Percentiles rank a stretch among this genome's conserved stretches.
Conservation (phyloP, 2,797 vertebrate species). For the Aotus griseimembra region DNA sequence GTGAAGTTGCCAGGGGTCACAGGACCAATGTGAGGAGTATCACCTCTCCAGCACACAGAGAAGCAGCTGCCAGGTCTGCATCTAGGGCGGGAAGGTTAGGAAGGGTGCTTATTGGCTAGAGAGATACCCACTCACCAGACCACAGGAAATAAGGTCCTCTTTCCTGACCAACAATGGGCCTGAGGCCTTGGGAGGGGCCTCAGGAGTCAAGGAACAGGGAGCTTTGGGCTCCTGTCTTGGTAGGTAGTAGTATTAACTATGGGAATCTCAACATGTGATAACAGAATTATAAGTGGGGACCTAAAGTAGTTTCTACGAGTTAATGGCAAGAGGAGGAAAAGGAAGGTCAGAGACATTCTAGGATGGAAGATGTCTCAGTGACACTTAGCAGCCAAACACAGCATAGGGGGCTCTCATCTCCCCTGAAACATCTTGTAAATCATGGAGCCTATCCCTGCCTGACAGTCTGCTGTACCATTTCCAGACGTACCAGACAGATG, state of each 20-base stretch:
- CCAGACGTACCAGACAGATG: neutral
- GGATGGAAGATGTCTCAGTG: neutral
- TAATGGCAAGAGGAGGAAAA: neutral
- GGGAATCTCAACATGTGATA: slow-evolving; percentile 20
- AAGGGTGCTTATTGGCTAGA: neutral
- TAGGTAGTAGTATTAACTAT: neutral
- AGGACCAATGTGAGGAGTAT: neutral
- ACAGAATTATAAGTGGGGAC: slow-evolving; percentile 28
- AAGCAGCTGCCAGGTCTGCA: neutral
- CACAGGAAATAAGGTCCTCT: neutral
- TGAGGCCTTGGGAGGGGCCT: neutral
- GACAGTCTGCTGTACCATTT: neutral
- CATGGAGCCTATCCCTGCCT: neutral
- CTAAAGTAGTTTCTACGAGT: neutral
- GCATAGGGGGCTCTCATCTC: neutral
- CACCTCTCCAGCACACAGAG: neutral
- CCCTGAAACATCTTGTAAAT: neutral
- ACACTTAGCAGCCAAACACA: neutral
- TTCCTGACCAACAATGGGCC: neutral
- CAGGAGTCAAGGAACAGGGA: neutral
- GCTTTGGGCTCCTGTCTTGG: neutral
- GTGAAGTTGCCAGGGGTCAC: neutral
- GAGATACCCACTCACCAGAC: neutral
- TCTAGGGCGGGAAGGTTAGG: neutral
- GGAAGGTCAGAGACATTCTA: neutral